phyloP scores from a whole-genome alignment of 2,888 invertebrate genomes.

The Aspidiotus rigidus region DNA sequence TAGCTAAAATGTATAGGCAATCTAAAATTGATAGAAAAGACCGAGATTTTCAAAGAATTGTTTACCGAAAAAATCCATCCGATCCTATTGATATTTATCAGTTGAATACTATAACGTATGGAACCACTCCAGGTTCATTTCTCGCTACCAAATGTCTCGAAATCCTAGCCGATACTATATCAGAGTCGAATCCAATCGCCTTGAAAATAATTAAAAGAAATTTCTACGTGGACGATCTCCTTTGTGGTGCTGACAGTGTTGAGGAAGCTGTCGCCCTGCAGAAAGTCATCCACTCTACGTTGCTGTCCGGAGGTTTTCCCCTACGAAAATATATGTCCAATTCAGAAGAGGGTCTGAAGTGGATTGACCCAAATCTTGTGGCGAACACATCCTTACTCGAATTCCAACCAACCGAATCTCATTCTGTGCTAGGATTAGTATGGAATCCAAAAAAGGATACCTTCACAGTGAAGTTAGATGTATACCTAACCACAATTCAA shows the following conservation, averaged over 20 bases:
- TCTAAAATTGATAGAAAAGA: background rate
- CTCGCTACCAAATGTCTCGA: background rate
- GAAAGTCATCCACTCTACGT: background rate
- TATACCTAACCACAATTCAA: background rate
- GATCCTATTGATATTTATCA: background rate
- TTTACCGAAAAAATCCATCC: background rate
- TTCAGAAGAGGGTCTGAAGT: background rate
- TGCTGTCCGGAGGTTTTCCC: background rate
- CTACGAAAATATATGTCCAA: slow-evolving; percentile 8
- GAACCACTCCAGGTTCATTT: slow-evolving; percentile 13
- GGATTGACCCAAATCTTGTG: background rate
- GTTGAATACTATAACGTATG: slow-evolving; percentile 2
- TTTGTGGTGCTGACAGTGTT: background rate
- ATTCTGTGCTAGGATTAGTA: background rate
- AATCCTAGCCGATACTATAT: background rate
- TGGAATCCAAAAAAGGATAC: slow-evolving; percentile 3
- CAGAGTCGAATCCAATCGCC: background rate
- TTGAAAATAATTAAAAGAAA: background rate
- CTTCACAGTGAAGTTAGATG: background rate
- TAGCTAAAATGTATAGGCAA: background rate
- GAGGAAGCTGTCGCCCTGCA: background rate
- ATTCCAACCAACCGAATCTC: no score
- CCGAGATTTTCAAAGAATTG: background rate
- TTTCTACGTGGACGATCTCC: slow-evolving; percentile 15
- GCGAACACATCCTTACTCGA: background rate